Conservation (phyloP, 2,113 vertebrate genomes). For the Syngnathus floridae region DNA sequence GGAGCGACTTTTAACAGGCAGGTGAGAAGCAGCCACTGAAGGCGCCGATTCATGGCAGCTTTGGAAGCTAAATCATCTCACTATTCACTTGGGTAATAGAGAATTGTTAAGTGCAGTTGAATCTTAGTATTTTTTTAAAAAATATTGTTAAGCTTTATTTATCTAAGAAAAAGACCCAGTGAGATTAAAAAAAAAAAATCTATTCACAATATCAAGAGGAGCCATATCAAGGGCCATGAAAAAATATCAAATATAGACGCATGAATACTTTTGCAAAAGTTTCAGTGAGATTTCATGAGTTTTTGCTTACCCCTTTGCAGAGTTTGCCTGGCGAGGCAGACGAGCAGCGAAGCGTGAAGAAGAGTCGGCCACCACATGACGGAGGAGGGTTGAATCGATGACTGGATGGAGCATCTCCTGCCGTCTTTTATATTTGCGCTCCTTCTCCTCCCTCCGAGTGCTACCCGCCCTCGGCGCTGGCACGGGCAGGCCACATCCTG, state of each 20-base stretch:
- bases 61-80: neutral
- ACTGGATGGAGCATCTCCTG: neutral
- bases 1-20: slow-evolving; percentile 45
- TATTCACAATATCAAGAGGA: neutral
- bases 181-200: no score
- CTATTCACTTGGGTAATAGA: neutral
- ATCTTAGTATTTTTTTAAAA: neutral
- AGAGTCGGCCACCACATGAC: slow-evolving; percentile 63
- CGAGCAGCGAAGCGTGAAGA: slow-evolving; percentile 66
- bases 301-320: slow-evolving; percentile 68
- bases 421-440: slow-evolving; percentile 54
- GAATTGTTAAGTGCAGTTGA: neutral
- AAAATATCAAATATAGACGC: neutral
- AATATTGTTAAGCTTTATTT: neutral
- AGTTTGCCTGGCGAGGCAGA: slow-evolving; percentile 64
- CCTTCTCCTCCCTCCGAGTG: slow-evolving; percentile 41
- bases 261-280: neutral
- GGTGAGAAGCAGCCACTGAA: slow-evolving; percentile 28
- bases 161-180: no score
- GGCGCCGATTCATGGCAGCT: slow-evolving; percentile 10
- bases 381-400: slow-evolving; percentile 12
- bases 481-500: slow-evolving; percentile 6
- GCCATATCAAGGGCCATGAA: neutral
- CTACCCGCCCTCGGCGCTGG: slow-evolving; percentile 46
- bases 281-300: neutral